Evolutionary conservation across 2,888 invertebrate species (phyloP).

Genomic region (Pollenia griseotomentosa): DNA sequence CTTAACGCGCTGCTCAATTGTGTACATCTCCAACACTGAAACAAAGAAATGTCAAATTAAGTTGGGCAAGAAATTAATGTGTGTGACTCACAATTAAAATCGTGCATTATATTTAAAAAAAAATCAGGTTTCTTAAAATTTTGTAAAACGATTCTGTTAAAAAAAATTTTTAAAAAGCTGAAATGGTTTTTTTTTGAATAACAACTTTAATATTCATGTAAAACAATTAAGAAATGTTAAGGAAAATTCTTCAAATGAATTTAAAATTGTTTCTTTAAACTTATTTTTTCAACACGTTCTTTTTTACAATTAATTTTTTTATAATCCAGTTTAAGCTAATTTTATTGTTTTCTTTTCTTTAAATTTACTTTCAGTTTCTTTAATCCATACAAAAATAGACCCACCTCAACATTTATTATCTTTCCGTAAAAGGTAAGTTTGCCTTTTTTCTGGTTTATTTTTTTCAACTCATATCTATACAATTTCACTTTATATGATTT

Average conservation of each 20-base stretch:
- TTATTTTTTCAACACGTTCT: neutral
- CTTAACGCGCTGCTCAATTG: no score
- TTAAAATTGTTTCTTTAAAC: neutral
- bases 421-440: conserved; percentile 60
- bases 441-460: conserved; percentile 1
- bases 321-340: conserved; percentile 43
- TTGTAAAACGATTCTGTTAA: no score
- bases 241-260: neutral
- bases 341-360: neutral
- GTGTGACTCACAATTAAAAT: no score
- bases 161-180: no score
- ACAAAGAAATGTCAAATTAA: no score
- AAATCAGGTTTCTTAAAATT: no score
- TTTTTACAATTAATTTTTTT: neutral
- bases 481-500: conserved; percentile 64
- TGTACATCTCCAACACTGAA: no score
- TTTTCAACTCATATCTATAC: neutral
- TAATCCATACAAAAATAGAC: conserved; percentile 32
- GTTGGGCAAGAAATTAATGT: no score
- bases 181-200: neutral
- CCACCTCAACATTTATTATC: conserved; percentile 69
- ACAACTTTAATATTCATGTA: no score
- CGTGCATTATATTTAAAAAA: no score
- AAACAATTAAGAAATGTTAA: neutral
- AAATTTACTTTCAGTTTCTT: conserved; percentile 70